These are phyloP conservation scores for Azemiops feae DNA, from an alignment of 2,113 vertebrate genomes.

Conservation along the genomic window DNA sequence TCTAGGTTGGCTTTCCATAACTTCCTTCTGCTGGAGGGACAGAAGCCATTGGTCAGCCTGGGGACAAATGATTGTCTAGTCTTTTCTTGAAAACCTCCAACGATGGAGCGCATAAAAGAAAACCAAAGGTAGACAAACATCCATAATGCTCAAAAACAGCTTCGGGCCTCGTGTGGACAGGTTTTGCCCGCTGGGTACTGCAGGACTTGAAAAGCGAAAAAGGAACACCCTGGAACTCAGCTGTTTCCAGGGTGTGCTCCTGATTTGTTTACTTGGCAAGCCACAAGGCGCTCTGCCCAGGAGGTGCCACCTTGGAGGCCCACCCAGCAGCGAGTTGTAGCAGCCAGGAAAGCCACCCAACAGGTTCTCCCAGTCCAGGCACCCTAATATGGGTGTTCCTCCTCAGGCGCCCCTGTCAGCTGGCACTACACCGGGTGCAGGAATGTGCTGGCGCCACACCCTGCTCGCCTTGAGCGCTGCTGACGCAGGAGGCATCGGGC, in stretches of 20 bases:
- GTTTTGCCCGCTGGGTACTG: neutral
- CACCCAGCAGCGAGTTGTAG: neutral
- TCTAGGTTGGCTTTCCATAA: neutral
- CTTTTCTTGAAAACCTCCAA: neutral
- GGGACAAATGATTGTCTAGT: neutral
- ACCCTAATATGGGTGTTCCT: neutral
- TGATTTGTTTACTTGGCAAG: neutral
- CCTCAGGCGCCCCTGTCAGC: neutral
- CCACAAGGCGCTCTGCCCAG: neutral
- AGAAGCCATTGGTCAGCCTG: too few species aligned
- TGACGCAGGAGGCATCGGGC: neutral
- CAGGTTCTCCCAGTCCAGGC: conserved; percentile 9
- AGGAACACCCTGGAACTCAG: neutral
- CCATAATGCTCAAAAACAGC: neutral
- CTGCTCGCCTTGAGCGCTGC: neutral
- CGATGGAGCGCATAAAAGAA: neutral
- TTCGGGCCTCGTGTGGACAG: neutral
- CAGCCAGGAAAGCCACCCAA: neutral
- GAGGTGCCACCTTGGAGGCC: neutral
- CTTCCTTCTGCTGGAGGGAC: neutral
- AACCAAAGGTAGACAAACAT: neutral
- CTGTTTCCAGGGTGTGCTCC: neutral
- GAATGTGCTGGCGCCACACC: neutral
- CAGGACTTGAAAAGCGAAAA: neutral
- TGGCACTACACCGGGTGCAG: neutral